phyloP scores from a whole-genome alignment of 1,140 invertebrate species.

The Musca domestica region DNA sequence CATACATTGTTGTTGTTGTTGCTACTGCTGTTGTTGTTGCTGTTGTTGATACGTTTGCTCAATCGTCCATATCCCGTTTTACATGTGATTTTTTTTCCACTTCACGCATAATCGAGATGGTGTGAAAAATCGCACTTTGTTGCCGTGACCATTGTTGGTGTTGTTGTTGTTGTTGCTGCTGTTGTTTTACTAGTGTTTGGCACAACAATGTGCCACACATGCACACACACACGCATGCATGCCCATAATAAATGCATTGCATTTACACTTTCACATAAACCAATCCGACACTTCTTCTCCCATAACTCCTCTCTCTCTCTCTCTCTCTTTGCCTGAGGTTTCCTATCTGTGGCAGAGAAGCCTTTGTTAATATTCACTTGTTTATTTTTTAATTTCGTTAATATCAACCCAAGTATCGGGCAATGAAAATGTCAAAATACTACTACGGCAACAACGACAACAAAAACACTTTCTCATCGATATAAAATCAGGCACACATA shows the following conservation, averaged over 20 bases:
- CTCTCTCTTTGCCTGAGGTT: background rate
- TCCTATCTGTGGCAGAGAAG: background rate
- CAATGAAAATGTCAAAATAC: slow-evolving; percentile 21
- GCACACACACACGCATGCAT: background rate
- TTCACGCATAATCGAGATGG: slow-evolving; percentile 22
- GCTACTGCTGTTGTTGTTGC: slow-evolving; percentile 5
- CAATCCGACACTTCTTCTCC: too few species aligned
- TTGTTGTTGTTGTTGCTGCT: slow-evolving; percentile 13
- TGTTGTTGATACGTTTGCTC: slow-evolving; percentile 8
- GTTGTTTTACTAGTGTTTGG: slow-evolving; percentile 20
- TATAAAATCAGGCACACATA: too few species aligned
- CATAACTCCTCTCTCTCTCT: too few species aligned
- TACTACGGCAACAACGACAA: background rate
- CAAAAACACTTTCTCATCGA: slow-evolving; percentile 5
- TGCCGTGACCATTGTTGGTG: slow-evolving; percentile 4
- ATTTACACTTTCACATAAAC: background rate
- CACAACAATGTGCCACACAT: slow-evolving; percentile 2
- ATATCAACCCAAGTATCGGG: slow-evolving; percentile 20
- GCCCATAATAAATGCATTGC: background rate
- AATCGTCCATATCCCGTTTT: slow-evolving; percentile 16
- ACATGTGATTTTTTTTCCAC: slow-evolving; percentile 18
- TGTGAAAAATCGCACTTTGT: slow-evolving; percentile 19
- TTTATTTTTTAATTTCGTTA: slow-evolving; percentile 22
- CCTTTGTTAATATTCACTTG: slow-evolving; percentile 18
- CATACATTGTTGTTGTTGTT: slow-evolving; percentile 10